phyloP scores from a whole-genome alignment of 1,140 invertebrate genomes.

The Parasteatoda tepidariorum region DNA sequence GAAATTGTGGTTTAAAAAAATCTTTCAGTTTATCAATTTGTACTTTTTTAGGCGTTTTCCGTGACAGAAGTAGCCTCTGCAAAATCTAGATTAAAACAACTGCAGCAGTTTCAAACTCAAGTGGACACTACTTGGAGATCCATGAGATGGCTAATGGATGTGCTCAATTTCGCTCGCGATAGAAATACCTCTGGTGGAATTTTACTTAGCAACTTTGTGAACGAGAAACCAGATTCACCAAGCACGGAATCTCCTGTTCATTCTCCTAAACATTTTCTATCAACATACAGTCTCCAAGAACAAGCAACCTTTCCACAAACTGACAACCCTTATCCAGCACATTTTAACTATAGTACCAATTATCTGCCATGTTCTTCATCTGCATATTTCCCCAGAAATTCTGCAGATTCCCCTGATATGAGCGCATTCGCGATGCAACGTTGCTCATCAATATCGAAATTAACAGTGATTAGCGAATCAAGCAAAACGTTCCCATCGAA shows the following conservation, averaged over 20 bases:
- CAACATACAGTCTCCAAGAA: neutral
- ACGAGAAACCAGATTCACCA: constrained; percentile 53
- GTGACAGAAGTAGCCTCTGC: constrained; percentile 84
- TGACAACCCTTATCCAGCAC: no score
- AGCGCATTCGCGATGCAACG: no score
- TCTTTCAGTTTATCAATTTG: no score
- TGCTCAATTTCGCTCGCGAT: constrained; percentile 90
- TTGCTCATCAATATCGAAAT: no score
- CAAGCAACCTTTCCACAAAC: no score
- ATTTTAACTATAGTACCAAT: no score
- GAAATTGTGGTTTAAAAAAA: no score
- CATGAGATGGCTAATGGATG: constrained; percentile 93
- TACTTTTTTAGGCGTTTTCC: constrained; percentile 81
- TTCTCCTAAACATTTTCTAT: constrained; percentile 18
- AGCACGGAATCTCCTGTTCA: constrained; percentile 9
- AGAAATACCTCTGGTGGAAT: constrained; percentile 70
- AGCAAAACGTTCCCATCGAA: no score
- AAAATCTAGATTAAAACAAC: constrained; percentile 82
- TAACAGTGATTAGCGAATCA: no score
- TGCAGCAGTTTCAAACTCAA: constrained; percentile 84
- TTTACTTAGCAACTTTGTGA: constrained; percentile 59
- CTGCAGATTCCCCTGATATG: no score
- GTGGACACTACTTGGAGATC: constrained; percentile 91
- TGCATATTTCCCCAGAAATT: no score
- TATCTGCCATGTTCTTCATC: no score